Conservation (phyloP, 1,140 invertebrate species). For the Phenacoccus solenopsis region DNA sequence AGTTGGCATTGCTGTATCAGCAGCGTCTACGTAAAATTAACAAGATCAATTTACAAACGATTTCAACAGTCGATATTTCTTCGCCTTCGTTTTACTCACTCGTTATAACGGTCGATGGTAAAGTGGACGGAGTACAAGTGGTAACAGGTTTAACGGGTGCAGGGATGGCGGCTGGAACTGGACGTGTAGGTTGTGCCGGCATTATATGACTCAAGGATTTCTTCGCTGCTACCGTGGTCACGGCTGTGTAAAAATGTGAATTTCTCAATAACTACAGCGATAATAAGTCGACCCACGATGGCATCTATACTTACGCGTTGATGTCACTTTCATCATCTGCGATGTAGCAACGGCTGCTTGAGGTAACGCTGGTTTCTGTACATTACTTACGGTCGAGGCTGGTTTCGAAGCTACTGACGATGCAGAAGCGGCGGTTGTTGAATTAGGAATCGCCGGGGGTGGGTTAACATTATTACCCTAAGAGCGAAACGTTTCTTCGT, state of each 20-base stretch:
- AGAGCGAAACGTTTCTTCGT: neutral
- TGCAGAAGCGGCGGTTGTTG: neutral
- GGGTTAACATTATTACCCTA: neutral
- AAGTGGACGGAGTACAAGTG: conserved; percentile 4
- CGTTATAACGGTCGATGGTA: conserved; percentile 3
- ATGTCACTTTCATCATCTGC: neutral
- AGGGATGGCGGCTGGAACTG: conserved; percentile 6
- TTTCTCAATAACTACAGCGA: neutral
- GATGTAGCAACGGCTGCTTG: neutral
- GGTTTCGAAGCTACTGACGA: neutral
- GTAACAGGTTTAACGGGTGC: conserved; percentile 4
- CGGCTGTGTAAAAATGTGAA: neutral
- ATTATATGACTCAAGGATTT: neutral
- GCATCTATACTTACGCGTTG: neutral
- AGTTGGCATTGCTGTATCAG: neutral
- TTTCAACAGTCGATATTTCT: neutral
- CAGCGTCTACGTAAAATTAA: neutral
- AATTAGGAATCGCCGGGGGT: neutral
- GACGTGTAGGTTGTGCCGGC: conserved; percentile 7
- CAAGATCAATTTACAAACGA: neutral
- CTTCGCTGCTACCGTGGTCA: neutral
- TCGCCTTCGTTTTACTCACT: neutral
- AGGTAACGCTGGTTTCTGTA: conserved; percentile 8
- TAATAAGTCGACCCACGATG: neutral
- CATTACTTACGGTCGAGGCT: neutral